A percentile compares a stretch with the other conserved stretches of the same genome.
These are phyloP conservation scores for Marronus borbonicus DNA, from an alignment of 2,888 invertebrate species.

Conservation along the genomic window DNA sequence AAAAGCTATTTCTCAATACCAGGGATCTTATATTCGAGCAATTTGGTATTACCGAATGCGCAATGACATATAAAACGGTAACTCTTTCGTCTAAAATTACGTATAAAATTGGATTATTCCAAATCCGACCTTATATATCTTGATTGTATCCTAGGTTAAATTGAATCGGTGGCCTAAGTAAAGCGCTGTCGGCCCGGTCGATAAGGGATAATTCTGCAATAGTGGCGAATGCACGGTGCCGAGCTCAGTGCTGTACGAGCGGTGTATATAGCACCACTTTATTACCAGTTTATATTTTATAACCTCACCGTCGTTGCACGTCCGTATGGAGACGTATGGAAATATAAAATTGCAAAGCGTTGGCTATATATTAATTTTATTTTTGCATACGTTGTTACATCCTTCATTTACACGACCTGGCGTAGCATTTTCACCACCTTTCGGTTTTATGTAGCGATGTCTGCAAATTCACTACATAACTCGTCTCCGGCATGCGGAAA, in stretches of 20 bases:
- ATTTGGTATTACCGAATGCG: slow-evolving; percentile 44
- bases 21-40: slow-evolving; percentile 24
- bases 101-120: slow-evolving; percentile 46
- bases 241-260: slow-evolving; percentile 50
- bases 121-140: slow-evolving; percentile 46
- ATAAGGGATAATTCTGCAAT: slow-evolving; percentile 59
- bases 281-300: slow-evolving; percentile 67
- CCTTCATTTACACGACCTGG: slow-evolving; percentile 43
- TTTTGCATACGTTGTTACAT: slow-evolving; percentile 62
- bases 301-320: slow-evolving; percentile 59
- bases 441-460: slow-evolving; percentile 13
- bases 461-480: too few species aligned
- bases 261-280: slow-evolving; percentile 58
- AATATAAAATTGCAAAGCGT: slow-evolving; percentile 66
- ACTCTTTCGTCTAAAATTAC: slow-evolving; percentile 46
- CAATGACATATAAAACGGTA: slow-evolving; percentile 44
- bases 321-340: slow-evolving; percentile 65
- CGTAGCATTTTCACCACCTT: slow-evolving; percentile 46
- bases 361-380: slow-evolving; percentile 67
- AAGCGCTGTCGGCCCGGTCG: slow-evolving; percentile 56
- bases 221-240: slow-evolving; percentile 57
- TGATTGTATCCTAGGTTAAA: slow-evolving; percentile 52
- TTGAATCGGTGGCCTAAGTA: slow-evolving; percentile 57
- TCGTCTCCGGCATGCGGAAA: too few species aligned
- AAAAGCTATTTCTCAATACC: slow-evolving; percentile 10